These are phyloP conservation scores for Yponomeuta evonymella DNA, from an alignment of 2,888 invertebrate genomes.

Conservation along the genomic window DNA sequence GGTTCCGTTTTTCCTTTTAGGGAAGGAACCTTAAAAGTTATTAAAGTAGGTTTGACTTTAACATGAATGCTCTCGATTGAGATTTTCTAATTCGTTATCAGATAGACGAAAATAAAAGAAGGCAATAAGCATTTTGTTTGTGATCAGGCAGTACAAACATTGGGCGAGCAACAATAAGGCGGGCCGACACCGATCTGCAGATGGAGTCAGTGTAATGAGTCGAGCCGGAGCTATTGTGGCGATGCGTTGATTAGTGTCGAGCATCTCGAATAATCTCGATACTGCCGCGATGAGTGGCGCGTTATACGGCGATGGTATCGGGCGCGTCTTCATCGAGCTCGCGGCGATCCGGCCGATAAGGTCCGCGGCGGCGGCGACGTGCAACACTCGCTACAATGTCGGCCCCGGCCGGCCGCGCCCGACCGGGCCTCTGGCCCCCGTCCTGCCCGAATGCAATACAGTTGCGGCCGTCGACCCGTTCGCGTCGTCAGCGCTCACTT, in stretches of 20 bases:
- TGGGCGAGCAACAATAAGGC: not conserved
- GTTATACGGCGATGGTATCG: constrained; percentile 22
- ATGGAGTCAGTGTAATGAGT: not conserved
- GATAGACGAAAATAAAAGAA: not conserved
- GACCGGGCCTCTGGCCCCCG: not conserved
- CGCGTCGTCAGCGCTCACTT: not conserved
- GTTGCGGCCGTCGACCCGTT: not conserved
- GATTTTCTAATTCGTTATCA: too few species aligned
- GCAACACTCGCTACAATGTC: too few species aligned
- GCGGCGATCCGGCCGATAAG: not conserved
- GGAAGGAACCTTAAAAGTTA: too few species aligned
- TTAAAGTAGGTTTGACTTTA: too few species aligned
- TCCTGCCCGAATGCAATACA: not conserved
- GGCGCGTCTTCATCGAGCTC: constrained; percentile 11
- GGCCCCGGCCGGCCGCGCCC: too few species aligned
- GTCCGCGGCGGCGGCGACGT: not conserved
- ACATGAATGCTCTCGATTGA: too few species aligned
- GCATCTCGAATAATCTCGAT: not conserved
- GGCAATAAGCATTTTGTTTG: not conserved
- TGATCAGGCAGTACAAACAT: constrained; percentile 1
- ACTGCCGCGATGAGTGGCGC: constrained; percentile 18
- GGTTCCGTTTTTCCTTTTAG: too few species aligned
- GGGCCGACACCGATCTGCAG: not conserved
- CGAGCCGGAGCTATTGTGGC: not conserved
- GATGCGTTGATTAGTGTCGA: not conserved